These are phyloP conservation scores for Synaphobranchus kaupii DNA, from an alignment of 2,797 vertebrate genomes.

Conservation along the genomic window DNA sequence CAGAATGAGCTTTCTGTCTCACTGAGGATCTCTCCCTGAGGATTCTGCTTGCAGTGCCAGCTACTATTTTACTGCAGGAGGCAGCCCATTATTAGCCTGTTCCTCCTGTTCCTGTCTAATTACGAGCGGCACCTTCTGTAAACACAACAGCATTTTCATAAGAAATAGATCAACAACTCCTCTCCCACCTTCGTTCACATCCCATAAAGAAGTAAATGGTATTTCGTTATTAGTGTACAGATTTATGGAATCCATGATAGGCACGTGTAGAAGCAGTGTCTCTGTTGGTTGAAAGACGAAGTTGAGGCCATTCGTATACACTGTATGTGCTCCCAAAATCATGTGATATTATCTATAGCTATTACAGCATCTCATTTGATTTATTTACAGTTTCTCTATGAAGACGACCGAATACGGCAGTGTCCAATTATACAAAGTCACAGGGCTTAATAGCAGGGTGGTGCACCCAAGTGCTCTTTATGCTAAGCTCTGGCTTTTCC, in stretches of 20 bases:
- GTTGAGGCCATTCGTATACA: too few relatives aligned
- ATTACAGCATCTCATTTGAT: too few relatives aligned
- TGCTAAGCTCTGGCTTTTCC: too few relatives aligned
- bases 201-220: too few relatives aligned
- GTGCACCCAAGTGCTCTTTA: too few relatives aligned
- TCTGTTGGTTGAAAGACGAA: background rate
- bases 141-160: constrained; percentile 1
- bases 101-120: background rate
- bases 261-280: background rate
- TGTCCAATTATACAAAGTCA: too few relatives aligned
- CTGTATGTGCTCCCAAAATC: too few relatives aligned
- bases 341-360: too few relatives aligned
- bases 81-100: background rate
- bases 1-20: background rate
- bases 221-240: background rate
- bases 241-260: background rate
- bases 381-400: too few relatives aligned
- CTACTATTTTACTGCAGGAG: background rate
- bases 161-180: background rate
- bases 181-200: background rate
- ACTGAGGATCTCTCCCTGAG: background rate
- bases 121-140: background rate
- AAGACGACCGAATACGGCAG: too few relatives aligned
- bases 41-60: background rate
- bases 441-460: too few relatives aligned